Base-by-base conservation (phyloP, 2,113 vertebrate species). In the Glaucidium brasilianum region DNA sequence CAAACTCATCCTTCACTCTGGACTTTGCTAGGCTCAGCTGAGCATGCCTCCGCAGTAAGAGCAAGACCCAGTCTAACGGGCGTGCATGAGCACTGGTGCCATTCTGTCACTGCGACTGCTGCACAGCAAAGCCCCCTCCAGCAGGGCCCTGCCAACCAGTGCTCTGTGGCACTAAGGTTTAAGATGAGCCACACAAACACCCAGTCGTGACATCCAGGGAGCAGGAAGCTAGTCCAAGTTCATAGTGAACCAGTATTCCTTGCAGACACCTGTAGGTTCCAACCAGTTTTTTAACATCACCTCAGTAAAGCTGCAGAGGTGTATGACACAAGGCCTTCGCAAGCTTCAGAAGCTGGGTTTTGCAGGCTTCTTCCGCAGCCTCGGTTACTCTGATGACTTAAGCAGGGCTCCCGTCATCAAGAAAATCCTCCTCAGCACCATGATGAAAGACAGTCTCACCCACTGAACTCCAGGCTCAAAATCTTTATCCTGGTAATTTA, bases 51-150 rank as follows among this genome's bases (percentile, higher is more conserved):
- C 30, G n/a, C 2, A 35, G 58, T 9, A 25, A 0, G 5, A 64
- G 32, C 32, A 23, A 49, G 58, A 15, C 20, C 34, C 59, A 16
- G 7, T 18, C 52, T 13, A 49, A 35, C 34, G 34, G 1, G 30
- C 35, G 5, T 1, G 4, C 13, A 0, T 34, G 16, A 32, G 9
- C 55, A 56, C 8, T 15, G 4, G 15, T 4, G 5, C 53, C 55
- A 39, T 55, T 30, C 69, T n/a, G 37, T 11, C 47, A 15, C 53
- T 2, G 5, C 2, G 23, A 69, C 4, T 8, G 14, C 39, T 4
- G 23, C 23, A 15, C 35, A 47, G 50, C 67, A 79, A 58, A 60
- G 2, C 52, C 85, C 39, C 12, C 67, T 6, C 9, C 4, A 23
- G 3, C 35, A 4, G 12, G 4, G 59, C 60, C 53, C 16, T 35